A percentile compares a stretch with the other conserved stretches of the same genome.
Evolutionary conservation across 2,113 vertebrate genomes (phyloP).

Genomic region (Dipodomys merriami): DNA sequence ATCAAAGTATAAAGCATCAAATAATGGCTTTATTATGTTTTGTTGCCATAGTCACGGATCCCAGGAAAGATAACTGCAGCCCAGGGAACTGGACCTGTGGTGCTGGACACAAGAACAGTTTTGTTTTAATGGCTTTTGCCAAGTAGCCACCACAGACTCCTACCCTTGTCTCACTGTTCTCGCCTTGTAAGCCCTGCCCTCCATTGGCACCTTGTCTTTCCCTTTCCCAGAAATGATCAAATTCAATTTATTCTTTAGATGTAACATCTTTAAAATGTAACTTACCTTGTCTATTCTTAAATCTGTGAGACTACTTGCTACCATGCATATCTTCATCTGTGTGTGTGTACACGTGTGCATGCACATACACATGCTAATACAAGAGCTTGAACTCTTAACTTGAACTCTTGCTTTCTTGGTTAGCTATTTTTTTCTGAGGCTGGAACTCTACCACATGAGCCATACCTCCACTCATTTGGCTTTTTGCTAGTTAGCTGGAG

Average conservation of each 20-base stretch:
- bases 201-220: neutral
- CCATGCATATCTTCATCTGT: accelerated
- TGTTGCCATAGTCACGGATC: slow-evolving; percentile 7
- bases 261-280: neutral
- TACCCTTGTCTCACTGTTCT: neutral
- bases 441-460: no score
- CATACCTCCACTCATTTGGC: no score
- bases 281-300: no score
- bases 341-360: no score
- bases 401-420: no score
- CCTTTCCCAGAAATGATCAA: neutral
- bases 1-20: neutral
- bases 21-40: neutral
- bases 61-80: neutral
- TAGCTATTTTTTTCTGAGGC: no score
- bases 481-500: no score
- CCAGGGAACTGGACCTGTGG: neutral
- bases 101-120: neutral
- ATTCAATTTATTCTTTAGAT: neutral
- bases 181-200: no score
- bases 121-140: neutral
- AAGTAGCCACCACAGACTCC: accelerated
- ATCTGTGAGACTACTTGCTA: neutral
- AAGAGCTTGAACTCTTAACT: no score
- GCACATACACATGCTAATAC: no score